Base-by-base conservation (phyloP, 1,140 invertebrate genomes). In the Centruroides vittatus region DNA sequence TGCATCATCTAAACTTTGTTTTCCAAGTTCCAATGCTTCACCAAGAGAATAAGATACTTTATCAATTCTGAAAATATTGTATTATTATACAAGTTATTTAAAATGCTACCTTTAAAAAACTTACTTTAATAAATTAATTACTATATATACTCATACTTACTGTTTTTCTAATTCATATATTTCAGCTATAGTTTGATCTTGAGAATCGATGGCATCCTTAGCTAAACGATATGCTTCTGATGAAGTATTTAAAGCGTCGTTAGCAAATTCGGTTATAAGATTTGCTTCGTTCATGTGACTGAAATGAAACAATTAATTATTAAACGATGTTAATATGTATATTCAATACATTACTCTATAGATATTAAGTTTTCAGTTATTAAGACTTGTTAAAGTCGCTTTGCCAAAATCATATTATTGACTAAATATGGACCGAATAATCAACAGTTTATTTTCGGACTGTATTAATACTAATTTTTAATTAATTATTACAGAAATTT, bases 181-280 rank as follows among this genome's bases (percentile, higher is more conserved):
- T 13, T 65, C 66, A 60, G 62, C 61, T 12, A 57, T 53, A 12
- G 64, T 63, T 57, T 64, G 85, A 12, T 82, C 78, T 68, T 93
- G 88, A 70, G 86, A 82, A 34, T 82, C 82, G 23, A 90, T 80
- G 1, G 88, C 83, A 66, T 88, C 84, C 67, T 85, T 87, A 1
- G 87, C 88, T 47, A 91, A 74, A 64, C 85, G 80, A 62, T 87
- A 85, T 0, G 91, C 92, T 68, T 85, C 81, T 7, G 80, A 75
- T 1, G 92, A 93, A 5, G 84, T 87, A 69, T 92, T 89, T 56
- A 84, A 80, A 0, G 91, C 90, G 66, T 85, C 83, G 61, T 86
- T 82, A 3, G 89, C 88, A 54, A 86, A 78, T 35, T 80, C 77
- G 65, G 83, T 80, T 62, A 94, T 88, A 64, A 84, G 82, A 52